These are phyloP conservation scores for Siphamia tubifer DNA, from an alignment of 2,113 vertebrate species.

Conservation along the genomic window DNA sequence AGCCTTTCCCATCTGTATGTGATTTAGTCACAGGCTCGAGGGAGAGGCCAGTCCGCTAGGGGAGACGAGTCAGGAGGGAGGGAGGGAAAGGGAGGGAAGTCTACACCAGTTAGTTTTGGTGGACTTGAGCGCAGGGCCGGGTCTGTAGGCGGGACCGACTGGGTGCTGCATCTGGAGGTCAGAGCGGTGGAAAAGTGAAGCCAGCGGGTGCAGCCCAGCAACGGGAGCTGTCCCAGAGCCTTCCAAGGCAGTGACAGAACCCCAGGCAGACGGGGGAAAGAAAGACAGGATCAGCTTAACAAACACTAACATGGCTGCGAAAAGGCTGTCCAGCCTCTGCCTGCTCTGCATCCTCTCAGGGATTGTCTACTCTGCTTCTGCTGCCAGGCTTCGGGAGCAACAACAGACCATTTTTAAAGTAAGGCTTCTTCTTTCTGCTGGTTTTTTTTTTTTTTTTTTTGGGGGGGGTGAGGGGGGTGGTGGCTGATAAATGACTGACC, in stretches of 20 bases:
- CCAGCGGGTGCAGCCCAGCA: constrained; percentile 32
- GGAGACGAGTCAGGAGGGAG: constrained; percentile 49
- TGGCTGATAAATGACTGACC: not conserved
- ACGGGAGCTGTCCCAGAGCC: constrained; percentile 39
- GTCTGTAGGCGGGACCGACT: constrained; percentile 31
- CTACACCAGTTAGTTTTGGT: constrained; percentile 70
- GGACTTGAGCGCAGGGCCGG: constrained; percentile 47
- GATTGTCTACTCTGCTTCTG: constrained; percentile 33
- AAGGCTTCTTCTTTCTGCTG: constrained; percentile 35
- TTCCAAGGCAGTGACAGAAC: constrained; percentile 37
- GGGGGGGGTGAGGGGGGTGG: too few relatives aligned
- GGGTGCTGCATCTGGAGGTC: constrained; percentile 63
- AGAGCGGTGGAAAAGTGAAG: constrained; percentile 44
- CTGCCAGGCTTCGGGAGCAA: constrained; percentile 47
- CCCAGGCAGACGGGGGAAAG: too few relatives aligned
- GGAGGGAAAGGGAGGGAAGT: constrained; percentile 64
- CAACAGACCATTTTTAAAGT: constrained; percentile 54
- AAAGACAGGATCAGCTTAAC: constrained; percentile 16
- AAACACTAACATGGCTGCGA: constrained; percentile 67
- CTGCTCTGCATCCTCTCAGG: constrained; percentile 67
- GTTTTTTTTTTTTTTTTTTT: too few relatives aligned
- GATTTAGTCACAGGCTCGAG: constrained; percentile 72
- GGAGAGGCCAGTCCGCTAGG: constrained; percentile 56
- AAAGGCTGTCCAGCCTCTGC: constrained; percentile 50
- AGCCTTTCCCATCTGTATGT: constrained; percentile 74